A percentile compares a stretch with the other conserved stretches of the same genome.
Conservation (phyloP, 1,140 invertebrate species). For the Solen grandis region DNA sequence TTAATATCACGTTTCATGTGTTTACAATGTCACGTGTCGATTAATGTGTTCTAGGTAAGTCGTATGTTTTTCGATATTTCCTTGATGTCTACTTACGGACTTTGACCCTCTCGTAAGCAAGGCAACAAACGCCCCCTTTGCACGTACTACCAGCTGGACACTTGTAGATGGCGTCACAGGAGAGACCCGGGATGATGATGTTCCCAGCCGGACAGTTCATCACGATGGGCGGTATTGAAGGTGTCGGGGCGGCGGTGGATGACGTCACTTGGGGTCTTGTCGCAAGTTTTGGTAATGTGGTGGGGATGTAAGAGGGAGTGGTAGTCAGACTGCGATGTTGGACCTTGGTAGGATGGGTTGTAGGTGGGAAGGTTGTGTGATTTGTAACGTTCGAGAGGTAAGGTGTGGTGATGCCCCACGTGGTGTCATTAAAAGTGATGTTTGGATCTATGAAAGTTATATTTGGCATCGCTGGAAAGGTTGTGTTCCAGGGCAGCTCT, state of each 20-base stretch:
- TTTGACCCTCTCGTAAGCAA: constrained; percentile 10
- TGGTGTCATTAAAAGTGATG: background rate
- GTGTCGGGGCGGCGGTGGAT: background rate
- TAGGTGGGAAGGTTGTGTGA: background rate
- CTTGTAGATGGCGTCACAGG: constrained; percentile 14
- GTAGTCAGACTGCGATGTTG: background rate
- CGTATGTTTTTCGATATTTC: no score
- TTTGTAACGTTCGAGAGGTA: no score
- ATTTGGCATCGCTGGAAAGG: no score
- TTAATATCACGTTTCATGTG: background rate
- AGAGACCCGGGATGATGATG: constrained; percentile 18
- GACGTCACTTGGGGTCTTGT: background rate
- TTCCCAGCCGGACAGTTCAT: constrained; percentile 25
- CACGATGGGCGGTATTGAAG: background rate
- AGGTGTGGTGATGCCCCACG: background rate
- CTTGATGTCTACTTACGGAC: constrained; percentile 53
- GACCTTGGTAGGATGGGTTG: background rate
- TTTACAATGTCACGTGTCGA: no score
- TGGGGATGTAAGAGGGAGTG: background rate
- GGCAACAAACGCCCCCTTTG: constrained; percentile 20
- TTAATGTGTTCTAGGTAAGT: no score
- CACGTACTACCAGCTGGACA: constrained; percentile 43
- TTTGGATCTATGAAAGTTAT: background rate
- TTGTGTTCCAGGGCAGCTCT: background rate
- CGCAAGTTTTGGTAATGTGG: background rate